Percentiles rank a stretch among this genome's conserved stretches.
Conservation (phyloP, 2,113 vertebrate genomes). For the Abramis brama region DNA sequence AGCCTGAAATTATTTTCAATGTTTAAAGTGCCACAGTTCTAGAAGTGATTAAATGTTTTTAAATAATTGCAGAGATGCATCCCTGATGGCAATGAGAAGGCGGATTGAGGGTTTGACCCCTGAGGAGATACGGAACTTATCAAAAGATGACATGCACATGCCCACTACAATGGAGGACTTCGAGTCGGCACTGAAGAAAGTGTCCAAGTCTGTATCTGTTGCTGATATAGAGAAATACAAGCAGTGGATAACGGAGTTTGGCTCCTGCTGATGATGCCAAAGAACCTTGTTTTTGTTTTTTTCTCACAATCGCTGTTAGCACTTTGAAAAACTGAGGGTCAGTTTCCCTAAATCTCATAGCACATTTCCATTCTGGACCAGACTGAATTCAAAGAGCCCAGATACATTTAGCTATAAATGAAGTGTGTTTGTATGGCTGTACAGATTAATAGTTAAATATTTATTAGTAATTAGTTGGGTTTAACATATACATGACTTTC, state of each 20-base stretch:
- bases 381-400: neutral
- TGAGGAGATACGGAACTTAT: slow-evolving; percentile 96
- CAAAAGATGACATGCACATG: slow-evolving; percentile 98
- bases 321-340: slow-evolving; percentile 16
- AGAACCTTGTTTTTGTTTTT: too few species aligned
- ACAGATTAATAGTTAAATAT: slow-evolving; percentile 25
- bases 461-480: neutral
- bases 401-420: neutral
- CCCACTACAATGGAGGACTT: slow-evolving; percentile 99
- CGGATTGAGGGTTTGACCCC: slow-evolving; percentile 95
- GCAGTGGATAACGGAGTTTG: slow-evolving; percentile 97
- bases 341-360: neutral
- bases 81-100: slow-evolving; percentile 97
- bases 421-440: neutral
- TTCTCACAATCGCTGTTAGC: neutral
- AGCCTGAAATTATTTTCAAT: neutral
- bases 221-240: slow-evolving; percentile 95
- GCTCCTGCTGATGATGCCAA: slow-evolving; percentile 83
- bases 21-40: neutral
- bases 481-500: neutral
- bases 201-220: slow-evolving; percentile 95
- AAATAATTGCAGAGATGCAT: slow-evolving; percentile 84
- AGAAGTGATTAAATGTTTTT: neutral
- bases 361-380: neutral
- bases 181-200: slow-evolving; percentile 91